A percentile compares a stretch with the other conserved stretches of the same genome.
Conservation (phyloP, 2,888 invertebrate genomes). For the Galerucella pusilla region DNA sequence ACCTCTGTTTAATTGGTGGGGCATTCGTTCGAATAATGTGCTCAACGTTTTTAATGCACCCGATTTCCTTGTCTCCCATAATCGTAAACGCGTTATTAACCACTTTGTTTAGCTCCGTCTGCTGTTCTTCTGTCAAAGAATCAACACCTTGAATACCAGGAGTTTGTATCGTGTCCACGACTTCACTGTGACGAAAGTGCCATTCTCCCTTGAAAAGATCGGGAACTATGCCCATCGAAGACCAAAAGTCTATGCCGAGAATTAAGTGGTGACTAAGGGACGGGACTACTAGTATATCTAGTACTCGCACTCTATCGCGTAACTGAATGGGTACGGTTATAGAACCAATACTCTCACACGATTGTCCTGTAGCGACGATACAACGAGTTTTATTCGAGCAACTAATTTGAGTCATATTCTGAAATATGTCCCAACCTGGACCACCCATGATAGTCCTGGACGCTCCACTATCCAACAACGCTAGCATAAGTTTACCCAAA, state of each 20-base stretch:
- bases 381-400: neutral
- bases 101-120: neutral
- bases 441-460: neutral
- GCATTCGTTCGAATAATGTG: too few relatives aligned
- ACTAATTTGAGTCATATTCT: neutral
- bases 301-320: too few relatives aligned
- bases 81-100: too few relatives aligned
- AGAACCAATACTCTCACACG: too few relatives aligned
- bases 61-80: too few relatives aligned
- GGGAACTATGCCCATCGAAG: neutral
- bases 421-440: conserved; percentile 6
- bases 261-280: neutral
- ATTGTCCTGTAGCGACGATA: too few relatives aligned
- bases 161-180: neutral
- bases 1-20: too few relatives aligned
- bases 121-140: too few relatives aligned
- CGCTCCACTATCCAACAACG: too few relatives aligned
- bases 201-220: conserved; percentile 1
- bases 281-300: neutral
- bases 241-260: neutral
- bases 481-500: too few relatives aligned
- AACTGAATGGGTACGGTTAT: too few relatives aligned
- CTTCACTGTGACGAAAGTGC: neutral
- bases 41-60: too few relatives aligned
- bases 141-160: neutral